phyloP scores from a whole-genome alignment of 2,888 invertebrate species.

The Mongoloraphidia duomilia region DNA sequence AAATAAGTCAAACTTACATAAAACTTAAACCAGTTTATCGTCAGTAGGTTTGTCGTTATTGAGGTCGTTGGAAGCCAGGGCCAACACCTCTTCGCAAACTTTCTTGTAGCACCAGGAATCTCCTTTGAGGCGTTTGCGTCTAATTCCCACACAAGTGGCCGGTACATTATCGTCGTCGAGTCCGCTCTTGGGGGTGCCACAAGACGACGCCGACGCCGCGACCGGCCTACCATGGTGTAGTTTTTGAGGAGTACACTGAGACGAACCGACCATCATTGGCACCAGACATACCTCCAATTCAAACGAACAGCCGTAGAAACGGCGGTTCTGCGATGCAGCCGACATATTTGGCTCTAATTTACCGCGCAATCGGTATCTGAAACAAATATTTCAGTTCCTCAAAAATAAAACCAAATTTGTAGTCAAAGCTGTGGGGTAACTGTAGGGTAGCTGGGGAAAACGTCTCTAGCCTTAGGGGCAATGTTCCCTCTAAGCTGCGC shows the following conservation, averaged over 20 bases:
- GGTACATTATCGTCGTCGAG: constrained; percentile 4
- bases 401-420: too few species aligned
- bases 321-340: too few species aligned
- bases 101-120: constrained; percentile 70
- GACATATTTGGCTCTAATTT: constrained; percentile 34
- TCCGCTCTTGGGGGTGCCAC: constrained; percentile 2
- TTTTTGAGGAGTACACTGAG: constrained; percentile 11
- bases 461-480: too few species aligned
- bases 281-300: constrained; percentile 53
- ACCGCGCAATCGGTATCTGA: constrained; percentile 50
- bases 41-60: constrained; percentile 2
- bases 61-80: constrained; percentile 31
- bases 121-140: constrained; percentile 58
- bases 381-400: constrained; percentile 6
- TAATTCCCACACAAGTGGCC: constrained; percentile 41
- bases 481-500: too few species aligned
- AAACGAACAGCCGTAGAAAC: constrained; percentile 36
- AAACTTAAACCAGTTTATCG: too few species aligned
- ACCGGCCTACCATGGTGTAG: neutral
- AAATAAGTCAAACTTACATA: too few species aligned
- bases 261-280: constrained; percentile 25
- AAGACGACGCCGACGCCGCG: constrained; percentile 7
- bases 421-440: too few species aligned
- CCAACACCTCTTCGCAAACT: constrained; percentile 57
- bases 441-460: too few species aligned